Evolutionary conservation across 2,888 invertebrate species (phyloP), one percentile per base, ranked within the genome.

Genomic region (Ctenicera cuprea): DNA sequence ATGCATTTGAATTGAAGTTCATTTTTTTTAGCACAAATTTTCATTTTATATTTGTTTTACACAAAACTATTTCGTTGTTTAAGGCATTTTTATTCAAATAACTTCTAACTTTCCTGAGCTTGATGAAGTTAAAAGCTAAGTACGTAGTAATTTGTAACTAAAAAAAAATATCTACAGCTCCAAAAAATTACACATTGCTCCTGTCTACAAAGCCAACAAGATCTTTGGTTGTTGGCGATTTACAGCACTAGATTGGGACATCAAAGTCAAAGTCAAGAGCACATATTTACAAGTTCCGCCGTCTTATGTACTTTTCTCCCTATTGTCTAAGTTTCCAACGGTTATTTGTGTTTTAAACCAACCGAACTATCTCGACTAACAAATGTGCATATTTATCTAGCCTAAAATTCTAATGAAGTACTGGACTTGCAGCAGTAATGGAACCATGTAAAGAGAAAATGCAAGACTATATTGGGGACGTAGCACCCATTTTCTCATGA

Each of bases 251-350:
- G 1, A 59, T 33, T 59, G 26, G 26, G 48, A 61, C 59, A 67
- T 63, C 68, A 68, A 73, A 68, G 68, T 73, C 43, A 68, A 72
- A 73, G 62, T 64, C 69, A 59, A 64, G 41, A 64, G 37, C 52
- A 69, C 59, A 73, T 69, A 64, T 73, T 64, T 69, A 48, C 68
- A 48, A 72, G 61, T 59, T 71, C 45, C 57, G 54, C 52, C 38
- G 57, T 64, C 57, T 65, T 73, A 73, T 73, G 73, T 73, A 69
- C 63, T 73, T 73, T 73, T 68, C 73, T 61, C 66, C 33, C 67
- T 59, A 67, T 63, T 69, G 54, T 37, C 64, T 41, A 69, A 73
- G 69, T 73, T 69, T 73, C 57, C 45, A 41, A 43, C 38, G 52
- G 57, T 59, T 73, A 69, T 73, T 73, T 73, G 54, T 67, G 63